Evolutionary conservation across 2,888 invertebrate genomes (phyloP), one percentile per base, ranked within the genome.

Genomic region (Plutella xylostella): DNA sequence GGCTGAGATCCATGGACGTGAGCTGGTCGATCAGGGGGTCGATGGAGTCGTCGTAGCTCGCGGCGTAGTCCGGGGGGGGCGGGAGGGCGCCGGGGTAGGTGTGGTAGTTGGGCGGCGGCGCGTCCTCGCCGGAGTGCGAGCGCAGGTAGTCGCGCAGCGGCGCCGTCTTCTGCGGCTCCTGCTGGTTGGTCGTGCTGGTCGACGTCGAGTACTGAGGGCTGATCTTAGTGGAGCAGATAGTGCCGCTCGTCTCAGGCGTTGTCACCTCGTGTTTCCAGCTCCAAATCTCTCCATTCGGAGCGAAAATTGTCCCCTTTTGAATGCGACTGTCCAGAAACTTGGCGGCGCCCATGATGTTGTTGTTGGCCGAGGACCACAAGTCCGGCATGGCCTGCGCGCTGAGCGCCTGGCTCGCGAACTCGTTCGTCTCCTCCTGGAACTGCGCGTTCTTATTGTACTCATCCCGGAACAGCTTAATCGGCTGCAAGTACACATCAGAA

Each of bases 381-480:
- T 80, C 80, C 0, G 78, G 73, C 71, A 85, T 78, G 4, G 78
- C 61, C 52, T 82, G 78, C 31, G 74, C 75, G 17, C 80, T 78
- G 14, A 83, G 64, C 5, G 80, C 70, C 49, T 85, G 84, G 11
- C 79, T 76, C 1, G 68, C 73, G 54, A 86, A 85, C 52, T 85
- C 85, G 45, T 74, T 77, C 0, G 85, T 78, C 58, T 87, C 87
- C 4, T 85, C 85, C 46, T 78, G 82, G 40, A 88, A 84, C 49
- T 84, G 83, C 20, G 84, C 76, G 56, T 88, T 86, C 30, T 65
- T 73, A 19, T 85, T 74, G 48, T 86, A 77, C 54, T 87, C 86
- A 11, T 86, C 78, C 12, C 87, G 72, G 54, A 88, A 80, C 2
- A 79, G 65, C 53, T 86, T 85, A 9, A 88, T 79, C 1, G 88